A percentile compares a stretch with the other conserved stretches of the same genome.
These are phyloP conservation scores for Syrrhaptes paradoxus DNA, from an alignment of 2,113 vertebrate genomes.

Conservation along the genomic window DNA sequence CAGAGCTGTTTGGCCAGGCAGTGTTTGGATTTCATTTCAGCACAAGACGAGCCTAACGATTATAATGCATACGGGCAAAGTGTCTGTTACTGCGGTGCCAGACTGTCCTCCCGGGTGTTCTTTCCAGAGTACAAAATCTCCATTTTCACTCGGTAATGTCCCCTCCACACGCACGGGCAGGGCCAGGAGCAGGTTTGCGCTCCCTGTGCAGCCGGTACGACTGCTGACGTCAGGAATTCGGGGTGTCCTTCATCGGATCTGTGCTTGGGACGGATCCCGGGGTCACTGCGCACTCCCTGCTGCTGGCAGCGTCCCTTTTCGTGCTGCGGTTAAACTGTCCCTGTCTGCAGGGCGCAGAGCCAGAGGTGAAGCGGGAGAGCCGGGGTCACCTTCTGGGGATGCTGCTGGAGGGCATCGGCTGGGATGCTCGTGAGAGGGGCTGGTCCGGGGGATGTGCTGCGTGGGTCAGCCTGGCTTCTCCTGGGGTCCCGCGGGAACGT, in stretches of 20 bases:
- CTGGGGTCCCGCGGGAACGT: too few species aligned
- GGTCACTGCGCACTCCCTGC: accelerated
- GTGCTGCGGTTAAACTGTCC: accelerated
- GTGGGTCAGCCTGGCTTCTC: too few species aligned
- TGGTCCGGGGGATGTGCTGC: too few species aligned
- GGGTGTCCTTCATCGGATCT: accelerated
- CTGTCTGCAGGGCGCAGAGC: not conserved
- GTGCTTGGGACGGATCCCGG: not conserved
- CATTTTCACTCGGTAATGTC: not conserved
- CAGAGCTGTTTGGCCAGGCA: not conserved
- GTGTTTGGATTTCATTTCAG: not conserved
- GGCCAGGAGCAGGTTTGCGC: not conserved
- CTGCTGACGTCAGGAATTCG: accelerated
- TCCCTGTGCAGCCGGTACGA: accelerated
- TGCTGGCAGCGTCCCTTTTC: accelerated
- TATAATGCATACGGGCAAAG: not conserved
- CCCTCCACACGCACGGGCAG: accelerated
- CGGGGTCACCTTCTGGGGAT: not conserved
- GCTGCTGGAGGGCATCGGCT: not conserved
- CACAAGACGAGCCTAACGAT: not conserved
- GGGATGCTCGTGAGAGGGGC: not conserved
- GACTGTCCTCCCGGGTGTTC: not conserved
- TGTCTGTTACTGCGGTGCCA: not conserved
- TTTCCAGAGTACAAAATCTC: not conserved
- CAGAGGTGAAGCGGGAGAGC: accelerated